A percentile compares a stretch with the other conserved stretches of the same genome.
Conservation (phyloP, 2,888 invertebrate genomes). For the Tridacna gigas region DNA sequence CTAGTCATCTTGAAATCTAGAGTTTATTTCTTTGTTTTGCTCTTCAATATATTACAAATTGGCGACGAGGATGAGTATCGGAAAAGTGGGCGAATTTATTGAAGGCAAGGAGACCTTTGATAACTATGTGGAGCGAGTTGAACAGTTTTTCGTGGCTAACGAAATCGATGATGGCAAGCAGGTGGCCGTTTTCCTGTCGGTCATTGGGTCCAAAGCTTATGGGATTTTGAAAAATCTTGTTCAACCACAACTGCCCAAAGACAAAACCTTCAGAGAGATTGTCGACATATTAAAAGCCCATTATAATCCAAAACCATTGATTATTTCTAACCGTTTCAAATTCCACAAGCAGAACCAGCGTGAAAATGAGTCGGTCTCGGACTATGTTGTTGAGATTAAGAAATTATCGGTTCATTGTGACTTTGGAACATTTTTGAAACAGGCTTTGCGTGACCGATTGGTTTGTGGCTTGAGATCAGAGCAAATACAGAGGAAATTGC, state of each 20-base stretch:
- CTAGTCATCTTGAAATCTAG: background rate
- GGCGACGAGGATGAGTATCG: background rate
- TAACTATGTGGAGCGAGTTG: background rate
- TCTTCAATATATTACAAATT: background rate
- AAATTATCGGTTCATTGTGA: constrained; percentile 2
- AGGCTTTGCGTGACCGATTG: constrained; percentile 19
- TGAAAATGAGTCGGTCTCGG: constrained; percentile 21
- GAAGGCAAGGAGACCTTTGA: background rate
- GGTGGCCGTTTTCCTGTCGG: constrained; percentile 34
- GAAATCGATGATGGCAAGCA: background rate
- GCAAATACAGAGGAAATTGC: constrained; percentile 16
- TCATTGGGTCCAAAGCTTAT: constrained; percentile 21
- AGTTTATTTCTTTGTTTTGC: background rate
- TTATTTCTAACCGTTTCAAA: constrained; percentile 41
- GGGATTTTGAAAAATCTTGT: constrained; percentile 30
- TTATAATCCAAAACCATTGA: constrained; percentile 31
- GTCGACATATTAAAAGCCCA: constrained; percentile 25
- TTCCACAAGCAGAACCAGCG: constrained; percentile 34
- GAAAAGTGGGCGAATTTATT: background rate
- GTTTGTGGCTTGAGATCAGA: constrained; percentile 21
- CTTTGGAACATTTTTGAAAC: constrained; percentile 6
- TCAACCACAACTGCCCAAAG: constrained; percentile 29
- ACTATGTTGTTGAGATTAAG: constrained; percentile 36
- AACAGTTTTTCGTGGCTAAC: background rate
- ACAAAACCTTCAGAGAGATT: constrained; percentile 14